These are phyloP conservation scores for Salvelinus fontinalis DNA, from an alignment of 2,113 vertebrate genomes.

Conservation along the genomic window DNA sequence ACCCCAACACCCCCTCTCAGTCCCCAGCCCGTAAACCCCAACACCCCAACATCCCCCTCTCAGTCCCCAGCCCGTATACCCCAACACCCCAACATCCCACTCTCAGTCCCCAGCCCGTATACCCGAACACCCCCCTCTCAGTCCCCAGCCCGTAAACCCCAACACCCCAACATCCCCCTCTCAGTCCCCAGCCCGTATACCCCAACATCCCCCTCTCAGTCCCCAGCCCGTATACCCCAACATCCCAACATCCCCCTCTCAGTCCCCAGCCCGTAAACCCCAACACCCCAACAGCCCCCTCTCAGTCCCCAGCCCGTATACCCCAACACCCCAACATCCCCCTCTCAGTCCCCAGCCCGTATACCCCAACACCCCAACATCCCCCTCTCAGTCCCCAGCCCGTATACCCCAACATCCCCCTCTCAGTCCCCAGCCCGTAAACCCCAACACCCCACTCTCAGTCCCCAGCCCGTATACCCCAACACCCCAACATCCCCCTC, in stretches of 20 bases:
- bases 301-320: not conserved
- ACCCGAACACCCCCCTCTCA: not conserved
- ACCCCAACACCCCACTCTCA: not conserved
- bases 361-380: slow-evolving; percentile 26
- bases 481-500: slow-evolving; percentile 5
- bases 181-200: not conserved
- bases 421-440: not conserved
- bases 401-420: not conserved
- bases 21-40: no score
- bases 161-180: slow-evolving; percentile 4
- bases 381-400: not conserved
- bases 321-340: slow-evolving; percentile 1
- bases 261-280: not conserved
- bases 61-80: no score
- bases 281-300: slow-evolving; percentile 11
- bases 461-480: not conserved
- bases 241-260: slow-evolving; percentile 2
- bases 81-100: no score
- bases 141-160: slow-evolving; percentile 10
- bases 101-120: no score
- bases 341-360: not conserved
- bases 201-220: not conserved
- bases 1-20: no score
- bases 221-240: slow-evolving; percentile 12
- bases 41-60: no score